A percentile compares a stretch with the other conserved stretches of the same genome.
phyloP scores from a whole-genome alignment of 2,797 vertebrate genomes.

The Smutsia temminckii region DNA sequence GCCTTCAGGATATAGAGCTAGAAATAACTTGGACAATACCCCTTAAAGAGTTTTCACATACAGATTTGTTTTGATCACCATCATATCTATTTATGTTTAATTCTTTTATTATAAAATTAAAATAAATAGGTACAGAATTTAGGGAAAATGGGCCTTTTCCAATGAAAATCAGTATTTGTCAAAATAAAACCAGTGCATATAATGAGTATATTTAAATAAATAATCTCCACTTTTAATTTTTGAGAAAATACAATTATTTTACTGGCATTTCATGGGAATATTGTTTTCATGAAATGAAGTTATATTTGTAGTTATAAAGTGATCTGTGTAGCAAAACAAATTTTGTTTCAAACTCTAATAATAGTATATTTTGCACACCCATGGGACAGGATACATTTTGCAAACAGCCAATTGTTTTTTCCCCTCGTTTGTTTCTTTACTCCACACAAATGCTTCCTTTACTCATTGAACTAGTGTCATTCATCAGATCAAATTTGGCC shows the following conservation, averaged over 20 bases:
- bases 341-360: neutral
- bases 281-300: neutral
- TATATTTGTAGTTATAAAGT: neutral
- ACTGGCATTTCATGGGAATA: neutral
- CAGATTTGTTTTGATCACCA: neutral
- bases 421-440: neutral
- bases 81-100: neutral
- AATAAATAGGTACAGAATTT: neutral
- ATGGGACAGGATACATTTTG: neutral
- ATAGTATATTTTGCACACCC: neutral
- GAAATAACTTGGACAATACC: neutral
- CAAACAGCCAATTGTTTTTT: neutral
- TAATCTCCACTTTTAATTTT: neutral
- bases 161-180: neutral
- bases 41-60: neutral
- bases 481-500: neutral
- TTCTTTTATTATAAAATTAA: slow-evolving; percentile 3
- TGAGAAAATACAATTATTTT: neutral
- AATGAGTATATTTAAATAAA: neutral
- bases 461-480: neutral
- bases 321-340: neutral
- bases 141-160: neutral
- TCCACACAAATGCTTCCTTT: neutral
- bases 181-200: neutral
- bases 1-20: neutral